A percentile compares a stretch with the other conserved stretches of the same genome.
These are phyloP conservation scores for Eurystomus glaucurus DNA, from an alignment of 2,797 vertebrate genomes.

Conservation along the genomic window DNA sequence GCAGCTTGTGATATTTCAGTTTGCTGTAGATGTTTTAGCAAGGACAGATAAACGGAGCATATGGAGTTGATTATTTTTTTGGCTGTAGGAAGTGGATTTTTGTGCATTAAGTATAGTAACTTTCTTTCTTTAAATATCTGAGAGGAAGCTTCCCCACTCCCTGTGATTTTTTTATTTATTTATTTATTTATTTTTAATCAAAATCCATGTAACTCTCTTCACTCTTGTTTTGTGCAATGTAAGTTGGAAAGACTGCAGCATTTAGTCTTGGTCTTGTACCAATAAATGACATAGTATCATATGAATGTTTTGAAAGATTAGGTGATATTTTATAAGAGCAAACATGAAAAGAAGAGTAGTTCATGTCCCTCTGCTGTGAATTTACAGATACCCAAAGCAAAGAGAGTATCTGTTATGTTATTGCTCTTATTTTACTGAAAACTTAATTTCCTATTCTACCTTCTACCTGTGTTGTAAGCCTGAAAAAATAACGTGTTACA, in stretches of 20 bases:
- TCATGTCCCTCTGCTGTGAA: neutral
- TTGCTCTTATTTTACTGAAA: neutral
- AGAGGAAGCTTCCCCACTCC: neutral
- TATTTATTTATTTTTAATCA: neutral
- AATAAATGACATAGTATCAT: conserved; percentile 25
- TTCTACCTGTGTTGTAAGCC: conserved; percentile 21
- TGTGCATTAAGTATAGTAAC: conserved; percentile 60
- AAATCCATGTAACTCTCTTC: conserved; percentile 9
- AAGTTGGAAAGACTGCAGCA: neutral
- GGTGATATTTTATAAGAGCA: conserved; percentile 24
- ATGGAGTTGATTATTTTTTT: conserved; percentile 62
- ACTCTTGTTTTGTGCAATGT: neutral
- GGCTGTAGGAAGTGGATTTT: conserved; percentile 47
- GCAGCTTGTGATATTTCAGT: conserved; percentile 20
- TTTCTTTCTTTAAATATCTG: conserved; percentile 44
- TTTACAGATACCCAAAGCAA: neutral
- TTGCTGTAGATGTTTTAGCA: neutral
- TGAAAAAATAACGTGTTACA: conserved; percentile 23
- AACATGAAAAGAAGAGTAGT: neutral
- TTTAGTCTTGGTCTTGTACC: conserved; percentile 48
- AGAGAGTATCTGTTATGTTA: neutral
- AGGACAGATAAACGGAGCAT: conserved; percentile 11
- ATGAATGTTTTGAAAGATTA: conserved; percentile 62
- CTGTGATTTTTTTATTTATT: neutral
- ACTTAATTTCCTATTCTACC: neutral